Evolutionary conservation across 2,888 invertebrate species (phyloP), one percentile per base, ranked within the genome.

Genomic region (Sisyra terminalis): DNA sequence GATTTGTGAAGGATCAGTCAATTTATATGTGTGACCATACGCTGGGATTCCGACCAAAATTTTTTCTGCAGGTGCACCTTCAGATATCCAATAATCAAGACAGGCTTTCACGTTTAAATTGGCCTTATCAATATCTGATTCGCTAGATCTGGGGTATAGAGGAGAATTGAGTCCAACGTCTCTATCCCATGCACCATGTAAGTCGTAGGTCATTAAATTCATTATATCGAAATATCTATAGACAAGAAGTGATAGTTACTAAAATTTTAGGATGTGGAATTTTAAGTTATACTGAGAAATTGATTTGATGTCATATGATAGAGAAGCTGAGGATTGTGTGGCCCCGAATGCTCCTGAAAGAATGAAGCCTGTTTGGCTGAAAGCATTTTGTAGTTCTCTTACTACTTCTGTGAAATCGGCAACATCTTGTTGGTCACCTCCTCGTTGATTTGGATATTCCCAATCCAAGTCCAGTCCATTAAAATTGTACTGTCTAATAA

Each of bases 391-490:
- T 34, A 78, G 50, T 53, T 78, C 77, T 50, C 63, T 65, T 1
- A 78, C 48, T 1, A 79, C 56, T 6, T 50, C 48, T 1, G 64
- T 63, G 46, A 66, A 77, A 52, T 73, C 74, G 4, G 65, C 50
- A 1, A 65, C 51, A 44, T 75, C 75, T 1, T 55, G 59, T 8
- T 44, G 34, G 0, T 60, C 61, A 16, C 71, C 61, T 45, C 73
- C 73, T 24, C 75, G 59, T 37, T 71, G 67, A 39, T 63, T 69
- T 0, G 80, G 79, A 49, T 78, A 80, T 51, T 79, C 78, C 81
- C 82, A 83, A 54, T 82, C 80, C 1, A 82, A 39, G 51, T 83
- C 81, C 1, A 82, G 60, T 2, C 82, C 82, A 51, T 83, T 76
- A 47, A 83, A 83, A 1, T 65, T 65, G 50, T 78, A 61, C 3